Percentiles rank a stretch among this genome's conserved stretches.
Conservation (phyloP, 2,888 invertebrate species). For the Uropetala carovei region DNA sequence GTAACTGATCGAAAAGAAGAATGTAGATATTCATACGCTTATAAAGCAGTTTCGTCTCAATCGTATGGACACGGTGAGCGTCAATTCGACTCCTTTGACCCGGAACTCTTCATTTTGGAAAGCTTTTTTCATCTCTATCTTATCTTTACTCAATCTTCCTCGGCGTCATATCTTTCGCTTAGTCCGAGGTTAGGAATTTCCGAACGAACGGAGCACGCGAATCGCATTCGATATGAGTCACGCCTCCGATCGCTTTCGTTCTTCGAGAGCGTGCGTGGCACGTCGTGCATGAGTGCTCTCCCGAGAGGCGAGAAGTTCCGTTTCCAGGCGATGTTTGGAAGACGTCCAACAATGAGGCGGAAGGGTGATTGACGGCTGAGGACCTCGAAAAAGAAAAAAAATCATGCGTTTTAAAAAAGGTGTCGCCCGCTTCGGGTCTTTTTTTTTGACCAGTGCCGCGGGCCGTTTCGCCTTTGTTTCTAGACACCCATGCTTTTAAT, state of each 20-base stretch:
- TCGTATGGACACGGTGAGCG: too few relatives aligned
- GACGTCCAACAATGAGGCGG: background rate
- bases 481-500: background rate
- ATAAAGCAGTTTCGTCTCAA: too few relatives aligned
- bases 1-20: too few relatives aligned
- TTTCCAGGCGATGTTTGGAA: background rate
- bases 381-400: background rate
- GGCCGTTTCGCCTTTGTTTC: background rate
- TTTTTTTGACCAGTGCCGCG: background rate
- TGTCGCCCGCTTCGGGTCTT: background rate
- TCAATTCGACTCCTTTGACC: background rate
- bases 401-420: background rate
- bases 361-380: background rate
- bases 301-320: background rate
- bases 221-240: background rate
- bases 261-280: background rate
- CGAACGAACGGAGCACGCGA: background rate
- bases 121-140: background rate
- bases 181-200: background rate
- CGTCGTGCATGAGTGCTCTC: background rate
- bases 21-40: too few relatives aligned
- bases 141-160: background rate
- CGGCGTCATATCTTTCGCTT: background rate
- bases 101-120: background rate
- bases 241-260: constrained; percentile 4